A percentile compares a stretch with the other conserved stretches of the same genome.
phyloP scores from a whole-genome alignment of 2,888 invertebrate species.

The Amblyjoppa fuscipennis region DNA sequence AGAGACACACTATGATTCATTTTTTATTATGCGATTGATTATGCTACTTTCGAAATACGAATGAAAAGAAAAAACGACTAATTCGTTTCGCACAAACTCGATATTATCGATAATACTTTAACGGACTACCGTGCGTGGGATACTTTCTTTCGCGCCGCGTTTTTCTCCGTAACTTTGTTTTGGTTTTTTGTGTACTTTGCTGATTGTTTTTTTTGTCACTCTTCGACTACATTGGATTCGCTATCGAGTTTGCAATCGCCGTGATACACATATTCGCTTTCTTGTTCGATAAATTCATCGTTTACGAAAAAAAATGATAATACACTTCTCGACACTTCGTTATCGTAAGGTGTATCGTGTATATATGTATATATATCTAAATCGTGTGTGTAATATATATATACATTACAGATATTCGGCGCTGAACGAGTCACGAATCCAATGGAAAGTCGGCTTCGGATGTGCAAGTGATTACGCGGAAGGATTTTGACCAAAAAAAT shows the following conservation, averaged over 20 bases:
- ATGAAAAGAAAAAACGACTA: slow-evolving; percentile 30
- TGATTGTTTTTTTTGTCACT: slow-evolving; percentile 8
- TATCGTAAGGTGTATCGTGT: not conserved
- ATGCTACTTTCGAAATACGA: slow-evolving; percentile 53
- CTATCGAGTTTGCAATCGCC: not conserved
- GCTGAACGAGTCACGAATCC: not conserved
- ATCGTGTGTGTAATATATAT: not conserved
- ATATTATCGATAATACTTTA: slow-evolving; percentile 63
- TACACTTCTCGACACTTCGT: not conserved
- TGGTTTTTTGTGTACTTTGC: not conserved
- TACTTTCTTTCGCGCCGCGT: slow-evolving; percentile 51
- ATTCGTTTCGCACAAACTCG: slow-evolving; percentile 33
- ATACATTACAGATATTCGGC: not conserved
- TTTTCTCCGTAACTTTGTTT: not conserved
- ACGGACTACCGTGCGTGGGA: slow-evolving; percentile 56
- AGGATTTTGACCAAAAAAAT: slow-evolving; percentile 7
- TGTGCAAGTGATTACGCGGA: slow-evolving; percentile 29
- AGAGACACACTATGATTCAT: slow-evolving; percentile 44
- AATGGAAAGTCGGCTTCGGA: slow-evolving; percentile 6
- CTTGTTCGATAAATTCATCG: not conserved
- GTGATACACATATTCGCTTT: not conserved
- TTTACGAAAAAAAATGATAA: slow-evolving; percentile 14
- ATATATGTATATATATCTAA: not conserved
- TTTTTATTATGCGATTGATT: slow-evolving; percentile 54
- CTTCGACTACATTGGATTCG: slow-evolving; percentile 9